These are phyloP conservation scores for Hypotaenidia okinawae DNA, from an alignment of 2,797 vertebrate genomes.

Conservation along the genomic window DNA sequence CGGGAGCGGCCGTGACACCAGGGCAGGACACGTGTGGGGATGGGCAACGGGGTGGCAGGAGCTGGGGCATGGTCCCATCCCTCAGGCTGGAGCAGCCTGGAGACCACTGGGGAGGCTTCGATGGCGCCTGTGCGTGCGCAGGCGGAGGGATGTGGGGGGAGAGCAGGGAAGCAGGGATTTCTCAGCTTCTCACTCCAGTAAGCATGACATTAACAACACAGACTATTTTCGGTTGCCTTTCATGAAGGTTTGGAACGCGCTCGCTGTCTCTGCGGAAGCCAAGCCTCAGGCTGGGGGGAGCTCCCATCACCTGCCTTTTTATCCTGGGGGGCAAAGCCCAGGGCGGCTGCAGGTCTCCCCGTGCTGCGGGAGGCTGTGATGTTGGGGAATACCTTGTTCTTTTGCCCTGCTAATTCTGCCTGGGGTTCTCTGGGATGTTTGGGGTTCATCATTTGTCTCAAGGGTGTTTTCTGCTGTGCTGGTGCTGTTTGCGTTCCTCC, in stretches of 20 bases:
- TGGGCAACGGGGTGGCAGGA: not conserved
- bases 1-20: not conserved
- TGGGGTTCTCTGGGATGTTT: rapidly evolving
- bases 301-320: not conserved
- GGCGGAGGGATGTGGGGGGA: not conserved
- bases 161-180: conserved; percentile 16
- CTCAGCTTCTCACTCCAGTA: conserved; percentile 31
- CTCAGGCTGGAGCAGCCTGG: not conserved
- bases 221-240: conserved; percentile 16
- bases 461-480: not conserved
- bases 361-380: not conserved
- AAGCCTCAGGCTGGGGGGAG: not conserved
- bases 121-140: not conserved
- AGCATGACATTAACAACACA: conserved; percentile 21
- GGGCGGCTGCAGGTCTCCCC: rapidly evolving
- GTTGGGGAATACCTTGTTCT: not conserved
- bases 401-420: not conserved
- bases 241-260: not conserved
- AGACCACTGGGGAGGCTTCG: not conserved
- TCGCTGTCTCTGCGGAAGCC: not conserved
- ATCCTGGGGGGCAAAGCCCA: not conserved
- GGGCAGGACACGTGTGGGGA: too few relatives aligned
- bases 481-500: not conserved
- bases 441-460: not conserved
- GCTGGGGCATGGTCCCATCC: rapidly evolving